These are phyloP conservation scores for Drosophila trapezifrons DNA, from an alignment of 1,140 invertebrate species.

Conservation along the genomic window DNA sequence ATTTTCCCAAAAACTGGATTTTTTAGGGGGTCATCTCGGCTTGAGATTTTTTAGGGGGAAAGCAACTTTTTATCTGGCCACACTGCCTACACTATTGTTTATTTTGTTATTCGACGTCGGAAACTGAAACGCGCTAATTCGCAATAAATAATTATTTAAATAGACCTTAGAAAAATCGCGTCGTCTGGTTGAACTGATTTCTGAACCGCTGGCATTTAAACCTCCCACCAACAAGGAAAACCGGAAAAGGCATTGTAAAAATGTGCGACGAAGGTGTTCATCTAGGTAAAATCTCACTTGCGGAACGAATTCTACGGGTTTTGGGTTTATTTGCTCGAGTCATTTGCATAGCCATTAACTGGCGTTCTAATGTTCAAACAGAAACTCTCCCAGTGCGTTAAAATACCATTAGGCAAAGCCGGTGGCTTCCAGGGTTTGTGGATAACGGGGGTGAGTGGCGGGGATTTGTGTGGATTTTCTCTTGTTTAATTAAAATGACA, in stretches of 20 bases:
- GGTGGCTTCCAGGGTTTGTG: conserved; percentile 7
- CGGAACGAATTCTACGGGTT: not conserved
- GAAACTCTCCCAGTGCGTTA: conserved; percentile 13
- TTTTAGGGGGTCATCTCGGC: no score
- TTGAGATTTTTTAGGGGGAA: no score
- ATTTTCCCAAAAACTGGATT: no score
- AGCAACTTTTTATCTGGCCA: no score
- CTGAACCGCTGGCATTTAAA: conserved; percentile 16
- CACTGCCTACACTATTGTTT: no score
- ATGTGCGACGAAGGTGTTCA: conserved; percentile 54
- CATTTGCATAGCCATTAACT: conserved; percentile 42
- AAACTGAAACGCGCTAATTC: conserved; percentile 3
- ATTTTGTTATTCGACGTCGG: conserved; percentile 18
- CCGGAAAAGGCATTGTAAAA: conserved; percentile 19
- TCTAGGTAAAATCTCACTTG: conserved; percentile 38
- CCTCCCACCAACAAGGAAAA: conserved; percentile 2
- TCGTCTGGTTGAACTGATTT: not conserved
- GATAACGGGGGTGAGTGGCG: not conserved
- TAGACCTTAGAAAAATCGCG: no score
- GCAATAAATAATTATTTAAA: not conserved
- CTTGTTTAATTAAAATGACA: conserved; percentile 21
- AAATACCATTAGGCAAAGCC: conserved; percentile 38
- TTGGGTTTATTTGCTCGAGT: conserved; percentile 14
- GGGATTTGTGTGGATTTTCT: conserved; percentile 12
- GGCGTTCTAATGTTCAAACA: conserved; percentile 5